Evolutionary conservation across 2,113 vertebrate genomes (phyloP).

Genomic region (Clinocottus analis): DNA sequence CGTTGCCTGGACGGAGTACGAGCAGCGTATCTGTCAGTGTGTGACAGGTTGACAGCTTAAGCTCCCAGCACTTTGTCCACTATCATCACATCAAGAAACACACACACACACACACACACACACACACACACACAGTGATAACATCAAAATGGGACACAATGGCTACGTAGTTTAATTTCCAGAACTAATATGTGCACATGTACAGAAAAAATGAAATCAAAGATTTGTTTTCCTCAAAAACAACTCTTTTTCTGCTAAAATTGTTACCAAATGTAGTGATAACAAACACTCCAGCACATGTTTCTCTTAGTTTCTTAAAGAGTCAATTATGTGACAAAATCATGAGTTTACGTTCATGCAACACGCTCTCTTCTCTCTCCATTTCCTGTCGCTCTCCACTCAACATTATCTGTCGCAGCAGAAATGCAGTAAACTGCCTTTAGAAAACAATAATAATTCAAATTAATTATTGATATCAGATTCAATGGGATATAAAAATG

Average conservation of each 20-base stretch:
- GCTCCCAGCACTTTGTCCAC: conserved; percentile 97
- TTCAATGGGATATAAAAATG: conserved; percentile 75
- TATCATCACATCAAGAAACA: conserved; percentile 91
- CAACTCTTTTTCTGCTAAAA: neutral
- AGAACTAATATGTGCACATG: neutral
- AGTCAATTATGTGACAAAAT: conserved; percentile 5
- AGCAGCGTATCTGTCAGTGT: conserved; percentile 96
- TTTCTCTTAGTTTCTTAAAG: neutral
- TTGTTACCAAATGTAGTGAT: neutral
- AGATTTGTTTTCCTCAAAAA: no score
- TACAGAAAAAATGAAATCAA: no score
- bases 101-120: conserved; percentile 29
- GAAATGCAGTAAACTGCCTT: conserved; percentile 64
- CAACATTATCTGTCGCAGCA: conserved; percentile 65
- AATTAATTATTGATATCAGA: conserved; percentile 76
- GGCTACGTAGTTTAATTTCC: conserved; percentile 18
- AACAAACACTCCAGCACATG: neutral
- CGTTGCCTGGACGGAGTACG: conserved; percentile 89
- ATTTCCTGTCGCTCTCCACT: conserved; percentile 38
- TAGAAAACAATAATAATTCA: conserved; percentile 76
- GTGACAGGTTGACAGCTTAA: conserved; percentile 95
- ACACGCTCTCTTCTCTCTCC: conserved; percentile 24
- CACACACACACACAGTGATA: conserved; percentile 34
- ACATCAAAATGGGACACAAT: conserved; percentile 42
- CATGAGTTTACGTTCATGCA: conserved; percentile 29